Base-by-base conservation (phyloP, 2,888 invertebrate species). In the Cantharis lateralis region DNA sequence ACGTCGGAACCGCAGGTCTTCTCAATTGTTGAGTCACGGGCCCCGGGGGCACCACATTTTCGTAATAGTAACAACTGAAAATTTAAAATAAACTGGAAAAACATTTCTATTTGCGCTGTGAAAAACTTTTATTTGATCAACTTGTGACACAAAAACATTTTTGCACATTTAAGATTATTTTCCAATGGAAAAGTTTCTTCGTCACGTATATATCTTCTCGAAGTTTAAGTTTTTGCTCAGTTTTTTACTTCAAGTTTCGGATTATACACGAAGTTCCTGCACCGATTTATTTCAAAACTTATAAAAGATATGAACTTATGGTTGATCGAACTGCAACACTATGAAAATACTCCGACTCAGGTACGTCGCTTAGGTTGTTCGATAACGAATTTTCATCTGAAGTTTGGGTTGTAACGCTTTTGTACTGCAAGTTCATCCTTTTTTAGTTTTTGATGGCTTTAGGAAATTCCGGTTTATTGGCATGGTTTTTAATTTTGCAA, bases 41-140 rank as follows among this genome's bases (percentile, higher is more conserved):
- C 3, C 3, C 3, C 32, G 48, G n/a, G 2, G 69, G 32, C 13
- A 70, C 15, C 63, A 70, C 66, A 16, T 48, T n/a, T 48, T 48
- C 48, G 7, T 48, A 48, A 62, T 80, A 80, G 20, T 81, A 81
- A 75, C 79, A 81, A 74, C 81, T 81, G 62, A 74, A 76, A 62
- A 68, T 20, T 13, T 63, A 62, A 11, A 10, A 62, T 7, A 62
- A 11, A 15, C 11, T 62, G 5, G 1, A 15, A 11, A 11, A 15
- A 16, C 7, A 13, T 13, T 13, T 32, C 1, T 4, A 5, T 32
- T 5, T 1, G 13, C 13, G 13, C 13, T 13, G 32, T n/a, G 13
- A 13, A 5, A 32, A 32, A 32, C 13, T 32, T 28, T 32, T 32
- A 32, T 13, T 32, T 5, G n/a, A 32, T 32, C 32, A 32, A 13